Evolutionary conservation across 2,797 vertebrate species (phyloP).

Genomic region (Sebastes alutus): DNA sequence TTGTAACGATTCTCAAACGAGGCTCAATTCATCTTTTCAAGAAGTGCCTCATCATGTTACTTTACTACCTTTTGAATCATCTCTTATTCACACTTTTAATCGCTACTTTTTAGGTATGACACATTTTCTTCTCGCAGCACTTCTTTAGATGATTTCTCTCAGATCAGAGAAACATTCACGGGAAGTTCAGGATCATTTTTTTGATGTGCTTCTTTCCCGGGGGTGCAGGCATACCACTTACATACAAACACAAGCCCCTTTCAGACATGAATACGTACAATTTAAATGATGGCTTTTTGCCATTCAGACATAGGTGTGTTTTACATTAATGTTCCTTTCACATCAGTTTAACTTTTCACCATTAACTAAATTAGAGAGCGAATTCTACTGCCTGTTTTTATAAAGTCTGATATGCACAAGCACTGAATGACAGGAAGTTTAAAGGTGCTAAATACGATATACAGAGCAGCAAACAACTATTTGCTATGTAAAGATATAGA

Average conservation of each 20-base stretch:
- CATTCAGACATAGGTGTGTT: neutral
- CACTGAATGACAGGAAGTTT: neutral
- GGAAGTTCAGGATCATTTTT: neutral
- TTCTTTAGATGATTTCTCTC: neutral
- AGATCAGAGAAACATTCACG: neutral
- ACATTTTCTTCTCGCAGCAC: neutral
- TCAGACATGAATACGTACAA: neutral
- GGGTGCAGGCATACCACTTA: neutral
- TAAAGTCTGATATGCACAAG: neutral
- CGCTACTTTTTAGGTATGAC: neutral
- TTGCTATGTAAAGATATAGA: too few species aligned
- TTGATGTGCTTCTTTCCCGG: neutral
- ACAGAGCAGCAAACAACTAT: too few species aligned
- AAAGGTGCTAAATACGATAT: too few species aligned
- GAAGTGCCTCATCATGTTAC: neutral
- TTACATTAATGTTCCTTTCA: neutral
- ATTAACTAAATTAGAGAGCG: too few species aligned
- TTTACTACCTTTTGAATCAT: neutral
- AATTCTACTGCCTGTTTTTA: neutral
- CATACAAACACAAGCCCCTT: neutral
- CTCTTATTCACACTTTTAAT: neutral
- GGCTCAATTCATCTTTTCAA: neutral
- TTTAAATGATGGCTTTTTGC: neutral
- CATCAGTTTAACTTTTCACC: neutral
- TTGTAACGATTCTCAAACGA: constrained; percentile 24